Conservation (phyloP, 2,113 vertebrate genomes). For the Petromus typicus region DNA sequence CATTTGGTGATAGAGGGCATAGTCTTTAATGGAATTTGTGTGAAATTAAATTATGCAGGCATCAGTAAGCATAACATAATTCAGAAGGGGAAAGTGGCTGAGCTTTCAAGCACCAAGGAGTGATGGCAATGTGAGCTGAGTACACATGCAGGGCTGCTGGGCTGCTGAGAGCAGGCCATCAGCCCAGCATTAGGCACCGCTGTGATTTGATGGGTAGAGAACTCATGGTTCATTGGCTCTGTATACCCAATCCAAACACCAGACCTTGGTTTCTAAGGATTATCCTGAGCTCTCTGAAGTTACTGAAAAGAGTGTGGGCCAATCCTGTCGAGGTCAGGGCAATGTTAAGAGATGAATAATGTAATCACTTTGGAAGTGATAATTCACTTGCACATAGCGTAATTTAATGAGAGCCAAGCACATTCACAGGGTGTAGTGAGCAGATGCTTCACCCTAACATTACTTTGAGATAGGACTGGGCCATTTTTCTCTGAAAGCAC, state of each 20-base stretch:
- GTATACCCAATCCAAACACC: conserved; percentile 53
- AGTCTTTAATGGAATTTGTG: conserved; percentile 96
- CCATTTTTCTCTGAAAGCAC: accelerated
- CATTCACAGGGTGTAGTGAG: conserved; percentile 84
- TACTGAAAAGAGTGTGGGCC: conserved; percentile 84
- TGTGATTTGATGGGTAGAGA: conserved; percentile 93
- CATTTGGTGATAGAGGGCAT: conserved; percentile 92
- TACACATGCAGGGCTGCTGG: conserved; percentile 88
- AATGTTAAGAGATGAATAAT: conserved; percentile 87
- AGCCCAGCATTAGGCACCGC: conserved; percentile 85
- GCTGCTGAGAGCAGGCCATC: conserved; percentile 87
- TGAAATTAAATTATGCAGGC: conserved; percentile 95
- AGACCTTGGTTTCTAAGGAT: conserved; percentile 61
- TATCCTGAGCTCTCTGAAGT: conserved; percentile 83
- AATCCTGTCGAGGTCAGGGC: conserved; percentile 68
- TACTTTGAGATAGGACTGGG: not conserved
- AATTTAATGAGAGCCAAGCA: conserved; percentile 82
- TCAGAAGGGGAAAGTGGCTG: conserved; percentile 94
- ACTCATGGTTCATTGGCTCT: conserved; percentile 84
- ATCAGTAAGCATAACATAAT: conserved; percentile 95
- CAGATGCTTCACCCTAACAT: conserved; percentile 70
- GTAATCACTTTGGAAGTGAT: conserved; percentile 87
- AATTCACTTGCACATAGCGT: conserved; percentile 84
- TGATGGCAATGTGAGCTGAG: conserved; percentile 87
- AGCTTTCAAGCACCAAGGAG: conserved; percentile 87